Conservation (phyloP, 2,797 vertebrate genomes). For the Toxotes lorentzi region DNA sequence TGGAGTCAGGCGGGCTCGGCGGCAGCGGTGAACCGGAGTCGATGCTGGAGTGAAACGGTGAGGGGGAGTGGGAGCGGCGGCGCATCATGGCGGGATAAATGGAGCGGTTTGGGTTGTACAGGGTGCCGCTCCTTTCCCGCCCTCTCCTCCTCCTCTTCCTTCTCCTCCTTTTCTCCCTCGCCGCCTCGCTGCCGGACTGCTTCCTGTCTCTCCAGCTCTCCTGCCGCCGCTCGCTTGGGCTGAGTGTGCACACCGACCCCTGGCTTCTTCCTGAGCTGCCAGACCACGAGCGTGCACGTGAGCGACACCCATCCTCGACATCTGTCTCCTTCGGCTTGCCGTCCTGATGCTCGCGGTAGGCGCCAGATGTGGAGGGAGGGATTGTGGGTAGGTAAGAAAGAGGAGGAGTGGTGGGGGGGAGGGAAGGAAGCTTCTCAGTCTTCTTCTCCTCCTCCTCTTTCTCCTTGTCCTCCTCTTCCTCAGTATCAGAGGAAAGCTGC, state of each 20-base stretch:
- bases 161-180: constrained; percentile 29
- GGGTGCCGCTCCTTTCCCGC: constrained; percentile 31
- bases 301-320: fast-evolving
- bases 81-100: constrained; percentile 65
- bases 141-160: constrained; percentile 37
- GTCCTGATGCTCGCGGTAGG: constrained; percentile 19
- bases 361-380: constrained; percentile 64
- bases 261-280: constrained; percentile 39
- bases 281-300: constrained; percentile 41
- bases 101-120: constrained; percentile 67
- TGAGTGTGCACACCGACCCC: constrained; percentile 43
- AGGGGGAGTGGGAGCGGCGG: constrained; percentile 38
- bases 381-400: constrained; percentile 57
- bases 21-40: constrained; percentile 48
- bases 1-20: constrained; percentile 22
- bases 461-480: constrained; percentile 83
- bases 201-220: constrained; percentile 31
- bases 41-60: constrained; percentile 41
- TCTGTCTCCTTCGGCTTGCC: constrained; percentile 2
- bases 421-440: constrained; percentile 51
- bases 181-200: not conserved
- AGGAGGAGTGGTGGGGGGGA: constrained; percentile 7
- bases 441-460: constrained; percentile 67
- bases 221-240: constrained; percentile 56
- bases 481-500: constrained; percentile 92